Base-by-base conservation (phyloP, 2,113 vertebrate genomes). In the Pongo pygmaeus region DNA sequence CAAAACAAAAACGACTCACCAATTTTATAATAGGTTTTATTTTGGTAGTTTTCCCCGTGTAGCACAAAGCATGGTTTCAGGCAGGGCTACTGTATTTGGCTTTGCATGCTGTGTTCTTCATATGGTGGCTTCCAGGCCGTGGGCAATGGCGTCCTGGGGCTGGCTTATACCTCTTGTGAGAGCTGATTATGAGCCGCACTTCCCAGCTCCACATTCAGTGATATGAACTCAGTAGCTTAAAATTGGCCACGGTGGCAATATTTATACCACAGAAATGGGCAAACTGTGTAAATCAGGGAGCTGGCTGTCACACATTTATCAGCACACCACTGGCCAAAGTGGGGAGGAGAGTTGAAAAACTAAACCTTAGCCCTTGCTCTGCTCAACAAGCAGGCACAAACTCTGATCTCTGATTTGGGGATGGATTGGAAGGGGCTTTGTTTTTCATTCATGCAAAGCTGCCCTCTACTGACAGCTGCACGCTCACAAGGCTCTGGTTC, bases 81-180 rank as follows among this genome's bases (percentile, higher is more conserved):
- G 55, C 30, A 14, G 27, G 2, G 22, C 64, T n/a, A 32, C 9
- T 10, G 1, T 2, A 0, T 59, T 46, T 27, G 13, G 8, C 22
- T 6, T 40, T n/a, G 74, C 1, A 35, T 55, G 16, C 4, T 43
- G 14, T 22, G 8, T 3, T 27, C 17, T 35, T 79, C 55, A 4
- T 3, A 4, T 5, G 46, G 38, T 17, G 14, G 4, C 20, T n/a
- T 20, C 30, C 25, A 2, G 16, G 48, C 69, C 23, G 7, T 1
- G 1, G 46, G 10, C 46, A 14, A 30, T 5, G 40, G 14, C 6
- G 16, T 13, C 20, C 2, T 8, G 35, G 3, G 0, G 3, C 11
- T 4, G 35, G 7, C 57, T 23, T 1, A 1, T 12, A 16, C 22
- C 7, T 84, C 50, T 48, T 12, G 17, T 23, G 40, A 77, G 32